Base-by-base conservation (phyloP, 1,140 invertebrate genomes). In the Grapholita molesta region DNA sequence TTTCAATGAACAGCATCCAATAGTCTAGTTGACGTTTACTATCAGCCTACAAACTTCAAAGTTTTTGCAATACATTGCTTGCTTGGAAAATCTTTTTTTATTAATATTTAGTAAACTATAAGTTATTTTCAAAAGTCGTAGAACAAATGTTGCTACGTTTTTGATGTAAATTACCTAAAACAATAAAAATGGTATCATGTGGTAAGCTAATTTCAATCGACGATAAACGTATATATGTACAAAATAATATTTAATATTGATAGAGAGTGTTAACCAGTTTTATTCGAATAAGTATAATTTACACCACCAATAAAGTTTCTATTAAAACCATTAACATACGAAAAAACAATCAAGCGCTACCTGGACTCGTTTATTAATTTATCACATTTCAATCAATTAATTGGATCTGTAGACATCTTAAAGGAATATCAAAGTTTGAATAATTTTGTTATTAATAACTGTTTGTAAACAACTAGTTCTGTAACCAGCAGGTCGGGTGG, bases 401-500 rank as follows among this genome's bases (percentile, higher is more conserved):
- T 61, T 61, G 55, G 6, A 61, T 61, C 55, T 61, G 25, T n/a
- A 61, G 25, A 12, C 55, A 61, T 61, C 55, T 24, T 11, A 28
- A 28, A 61, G 9, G 55, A 61, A 61, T 61, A 61, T 61, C 24
- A 61, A 61, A 61, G 55, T 61, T 61, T 61, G 55, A 61, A 61
- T 61, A 61, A 61, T 30, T 28, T 28, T 4, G 23, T 61, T n/a
- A 28, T 61, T 61, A 61, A 28, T 61, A 61, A 61, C 24, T 15
- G n/a, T 61, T 28, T 61, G 55, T 61, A 57, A 53, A 70, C 68
- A 78, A 78, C 76, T 67, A 71, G 76, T 81, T 81, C 68, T 70
- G 74, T 77, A 74, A 77, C 66, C 69, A 68, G 66, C 73, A 71
- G 79, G 75, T 71, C 52, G 74, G 64, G 77, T 21, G 21, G 74